Evolutionary conservation across 2,888 invertebrate species (phyloP).

Genomic region (Orgyia antiqua): DNA sequence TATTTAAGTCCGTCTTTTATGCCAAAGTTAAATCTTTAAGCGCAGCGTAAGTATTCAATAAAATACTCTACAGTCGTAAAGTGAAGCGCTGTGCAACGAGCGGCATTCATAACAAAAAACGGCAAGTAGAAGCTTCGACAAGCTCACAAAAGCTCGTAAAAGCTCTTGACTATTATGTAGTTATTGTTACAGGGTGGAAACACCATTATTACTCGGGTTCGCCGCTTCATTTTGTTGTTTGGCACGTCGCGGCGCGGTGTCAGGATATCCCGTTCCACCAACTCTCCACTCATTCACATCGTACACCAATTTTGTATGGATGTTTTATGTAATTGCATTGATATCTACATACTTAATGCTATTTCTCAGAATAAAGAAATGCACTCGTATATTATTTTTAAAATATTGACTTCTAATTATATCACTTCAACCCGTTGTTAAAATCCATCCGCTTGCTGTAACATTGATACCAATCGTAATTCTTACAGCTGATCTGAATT

Average conservation of each 20-base stretch:
- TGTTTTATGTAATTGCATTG: too few relatives aligned
- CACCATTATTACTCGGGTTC: slow-evolving; percentile 72
- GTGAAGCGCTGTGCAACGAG: slow-evolving; percentile 43
- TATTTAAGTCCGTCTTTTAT: slow-evolving; percentile 41
- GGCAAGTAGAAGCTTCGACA: slow-evolving; percentile 70
- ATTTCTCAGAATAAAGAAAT: too few relatives aligned
- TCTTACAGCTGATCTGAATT: too few relatives aligned
- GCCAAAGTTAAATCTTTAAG: slow-evolving; percentile 44
- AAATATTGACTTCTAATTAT: too few relatives aligned
- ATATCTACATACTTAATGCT: slow-evolving; percentile 65
- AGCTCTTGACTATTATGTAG: slow-evolving; percentile 70
- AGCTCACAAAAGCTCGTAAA: slow-evolving; percentile 69
- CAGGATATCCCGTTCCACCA: slow-evolving; percentile 17
- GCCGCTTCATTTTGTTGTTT: slow-evolving; percentile 69
- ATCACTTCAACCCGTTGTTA: too few relatives aligned
- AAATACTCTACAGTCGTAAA: slow-evolving; percentile 61
- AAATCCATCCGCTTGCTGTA: too few relatives aligned
- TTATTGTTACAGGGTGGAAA: slow-evolving; percentile 77
- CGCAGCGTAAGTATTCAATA: slow-evolving; percentile 66
- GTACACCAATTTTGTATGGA: slow-evolving; percentile 37
- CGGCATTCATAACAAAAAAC: slow-evolving; percentile 65
- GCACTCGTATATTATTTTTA: too few relatives aligned
- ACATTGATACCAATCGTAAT: too few relatives aligned
- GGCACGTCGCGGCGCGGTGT: slow-evolving; percentile 47
- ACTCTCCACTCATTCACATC: slow-evolving; percentile 18